phyloP scores from a whole-genome alignment of 92 coral and sea anemone genomes.

The Plumapathes pennacea region DNA sequence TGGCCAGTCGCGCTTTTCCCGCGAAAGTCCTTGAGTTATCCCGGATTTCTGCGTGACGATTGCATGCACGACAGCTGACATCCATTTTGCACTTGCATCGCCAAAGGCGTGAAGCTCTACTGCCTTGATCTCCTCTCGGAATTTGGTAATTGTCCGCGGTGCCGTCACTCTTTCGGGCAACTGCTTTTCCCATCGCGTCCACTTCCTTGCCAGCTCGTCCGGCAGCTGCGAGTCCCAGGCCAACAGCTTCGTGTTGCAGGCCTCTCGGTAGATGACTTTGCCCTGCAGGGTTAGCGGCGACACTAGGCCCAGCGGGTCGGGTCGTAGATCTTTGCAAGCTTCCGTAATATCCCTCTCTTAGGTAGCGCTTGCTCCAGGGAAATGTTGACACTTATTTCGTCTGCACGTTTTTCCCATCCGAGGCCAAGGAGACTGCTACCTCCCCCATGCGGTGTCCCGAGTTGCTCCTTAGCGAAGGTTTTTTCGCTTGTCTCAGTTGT shows the following conservation, averaged over 20 bases:
- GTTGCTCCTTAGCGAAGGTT: conserved; percentile 26
- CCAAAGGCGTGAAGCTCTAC: conserved; percentile 44
- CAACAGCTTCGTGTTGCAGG: conserved; percentile 36
- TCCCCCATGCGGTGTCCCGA: not conserved
- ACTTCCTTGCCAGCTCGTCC: not conserved
- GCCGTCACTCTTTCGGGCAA: conserved; percentile 18
- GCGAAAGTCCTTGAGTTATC: conserved; percentile 30
- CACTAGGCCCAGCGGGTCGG: conserved; percentile 25
- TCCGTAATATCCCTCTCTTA: no score
- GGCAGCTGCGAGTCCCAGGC: conserved; percentile 40
- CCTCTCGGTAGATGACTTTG: conserved; percentile 37
- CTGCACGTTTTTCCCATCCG: conserved; percentile 1
- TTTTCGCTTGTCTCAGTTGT: conserved; percentile 1
- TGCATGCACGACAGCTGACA: conserved; percentile 49
- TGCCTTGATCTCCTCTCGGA: conserved; percentile 9
- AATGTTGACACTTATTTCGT: no score
- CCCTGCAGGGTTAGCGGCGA: conserved; percentile 40
- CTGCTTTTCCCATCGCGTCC: conserved; percentile 30
- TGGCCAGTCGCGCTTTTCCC: conserved; percentile 36
- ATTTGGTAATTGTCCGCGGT: conserved; percentile 31
- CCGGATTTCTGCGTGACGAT: conserved; percentile 47
- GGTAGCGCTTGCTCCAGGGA: no score
- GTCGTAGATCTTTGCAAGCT: no score
- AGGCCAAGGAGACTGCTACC: conserved; percentile 1
- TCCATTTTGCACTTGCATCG: conserved; percentile 28